A percentile compares a stretch with the other conserved stretches of the same genome.
Evolutionary conservation across 2,797 vertebrate genomes (phyloP).

Genomic region (Argya squamiceps): DNA sequence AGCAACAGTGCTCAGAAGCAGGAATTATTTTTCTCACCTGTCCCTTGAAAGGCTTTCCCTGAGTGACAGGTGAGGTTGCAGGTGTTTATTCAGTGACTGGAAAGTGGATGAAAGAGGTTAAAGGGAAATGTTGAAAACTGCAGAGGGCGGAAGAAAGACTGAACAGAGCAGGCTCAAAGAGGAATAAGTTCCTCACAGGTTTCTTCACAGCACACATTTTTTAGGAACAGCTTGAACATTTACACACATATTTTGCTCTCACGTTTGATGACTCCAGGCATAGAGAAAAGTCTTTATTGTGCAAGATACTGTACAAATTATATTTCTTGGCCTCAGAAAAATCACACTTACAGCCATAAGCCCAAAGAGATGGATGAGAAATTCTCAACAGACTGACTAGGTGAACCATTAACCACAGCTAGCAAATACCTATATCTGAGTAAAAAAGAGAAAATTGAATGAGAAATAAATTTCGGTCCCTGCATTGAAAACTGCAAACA

Average conservation of each 20-base stretch:
- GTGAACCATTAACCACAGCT: not conserved
- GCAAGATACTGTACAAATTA: not conserved
- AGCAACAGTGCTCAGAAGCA: not conserved
- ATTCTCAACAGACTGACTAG: not conserved
- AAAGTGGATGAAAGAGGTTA: not conserved
- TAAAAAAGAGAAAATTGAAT: not conserved
- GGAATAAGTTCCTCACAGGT: not conserved
- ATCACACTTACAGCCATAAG: not conserved
- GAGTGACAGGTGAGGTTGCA: not conserved
- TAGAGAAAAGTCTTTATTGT: not conserved
- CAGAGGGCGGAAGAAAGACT: not conserved
- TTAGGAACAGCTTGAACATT: not conserved
- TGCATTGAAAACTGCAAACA: not conserved
- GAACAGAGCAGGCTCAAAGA: not conserved
- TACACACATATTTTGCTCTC: not conserved
- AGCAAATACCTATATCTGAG: not conserved
- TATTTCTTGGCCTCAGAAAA: not conserved
- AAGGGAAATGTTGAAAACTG: not conserved
- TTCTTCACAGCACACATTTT: not conserved
- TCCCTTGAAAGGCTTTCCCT: not conserved
- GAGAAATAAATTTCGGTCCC: not conserved
- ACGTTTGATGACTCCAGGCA: not conserved
- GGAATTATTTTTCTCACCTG: not conserved
- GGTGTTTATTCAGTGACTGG: not conserved
- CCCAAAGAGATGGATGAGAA: not conserved